phyloP scores from a whole-genome alignment of 1,140 invertebrate species.

The Ectropis grisescens region DNA sequence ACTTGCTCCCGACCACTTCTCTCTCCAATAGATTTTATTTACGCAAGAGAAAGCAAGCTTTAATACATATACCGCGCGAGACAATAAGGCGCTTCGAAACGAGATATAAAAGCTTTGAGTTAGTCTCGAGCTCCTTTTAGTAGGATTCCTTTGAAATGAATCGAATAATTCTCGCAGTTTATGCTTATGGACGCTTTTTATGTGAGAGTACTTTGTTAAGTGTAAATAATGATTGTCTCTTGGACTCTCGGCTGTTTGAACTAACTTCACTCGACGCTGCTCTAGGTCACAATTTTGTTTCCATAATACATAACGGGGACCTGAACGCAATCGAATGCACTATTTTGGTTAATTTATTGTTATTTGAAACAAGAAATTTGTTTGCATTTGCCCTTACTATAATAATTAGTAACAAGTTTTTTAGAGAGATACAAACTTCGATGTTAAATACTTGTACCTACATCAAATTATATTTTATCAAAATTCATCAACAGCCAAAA shows the following conservation, averaged over 20 bases:
- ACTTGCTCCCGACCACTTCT: conserved; percentile 48
- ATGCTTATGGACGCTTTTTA: conserved; percentile 49
- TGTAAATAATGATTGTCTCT: conserved; percentile 39
- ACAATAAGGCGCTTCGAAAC: conserved; percentile 60
- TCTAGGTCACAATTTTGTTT: too few relatives aligned
- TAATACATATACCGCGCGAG: conserved; percentile 63
- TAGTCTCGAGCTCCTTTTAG: conserved; percentile 61
- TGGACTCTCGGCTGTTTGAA: conserved; percentile 7
- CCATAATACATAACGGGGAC: too few relatives aligned
- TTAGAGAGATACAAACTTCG: too few relatives aligned
- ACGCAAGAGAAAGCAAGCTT: conserved; percentile 65
- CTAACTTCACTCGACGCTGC: neutral
- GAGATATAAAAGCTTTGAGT: conserved; percentile 69
- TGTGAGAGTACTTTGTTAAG: conserved; percentile 41
- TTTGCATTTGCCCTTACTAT: too few relatives aligned
- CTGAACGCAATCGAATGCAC: too few relatives aligned
- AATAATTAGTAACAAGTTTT: too few relatives aligned
- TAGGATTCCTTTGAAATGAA: conserved; percentile 67
- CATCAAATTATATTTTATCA: too few relatives aligned
- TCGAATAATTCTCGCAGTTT: conserved; percentile 66
- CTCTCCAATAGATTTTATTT: conserved; percentile 65
- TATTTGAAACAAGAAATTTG: too few relatives aligned
- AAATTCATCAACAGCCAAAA: too few relatives aligned
- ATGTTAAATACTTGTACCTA: too few relatives aligned
- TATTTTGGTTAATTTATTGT: too few relatives aligned